Evolutionary conservation across 2,888 invertebrate genomes (phyloP), one percentile per base, ranked within the genome.

Genomic region (Caenorhabditis sinica): DNA sequence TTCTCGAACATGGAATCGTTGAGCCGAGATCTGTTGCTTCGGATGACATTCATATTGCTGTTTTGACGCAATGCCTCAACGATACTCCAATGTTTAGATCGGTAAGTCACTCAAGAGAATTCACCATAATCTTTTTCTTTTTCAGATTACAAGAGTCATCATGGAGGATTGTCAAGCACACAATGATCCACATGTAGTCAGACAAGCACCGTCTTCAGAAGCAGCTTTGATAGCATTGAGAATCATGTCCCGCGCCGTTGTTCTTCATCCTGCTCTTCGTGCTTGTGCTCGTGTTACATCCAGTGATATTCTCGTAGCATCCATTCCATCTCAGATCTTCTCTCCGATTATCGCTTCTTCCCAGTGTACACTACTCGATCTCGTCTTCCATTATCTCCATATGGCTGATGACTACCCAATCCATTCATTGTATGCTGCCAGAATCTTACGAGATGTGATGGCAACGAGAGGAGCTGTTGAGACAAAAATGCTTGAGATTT

Each of bases 61-160:
- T 92, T n/a, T 80, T 92, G 1, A 80, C 83, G 3, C 90, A 92
- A 58, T 82, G 90, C 30, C 80, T 92, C 51, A 92, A 91, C 83
- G 91, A 92, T 63, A 88, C 90, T 1, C 89, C 89, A 11, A 82
- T 90, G 40, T 88, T 77, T 23, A 60, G 86, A 82, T 71, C 86
- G 51, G 89, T 89, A 23, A 73, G 86, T 63, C 36, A 23, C 17
- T 28, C 13, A 28, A 53, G 28, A 3, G 11, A 13, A 20, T 20
- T 49, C 8, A 2, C 15, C n/a, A 49, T n/a, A n/a, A n/a, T n/a
- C 17, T n/a, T 25, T 25, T 23, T 6, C 4, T 56, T 56, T 77
- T 85, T 33, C 77, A 91, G 90, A 71, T 91, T 2, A 73, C 87
- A 20, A 60, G 85, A 20, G 86, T 90, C 49, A 81, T 91, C 20